phyloP scores from a whole-genome alignment of 2,888 invertebrate species.

The Netelia virgata region DNA sequence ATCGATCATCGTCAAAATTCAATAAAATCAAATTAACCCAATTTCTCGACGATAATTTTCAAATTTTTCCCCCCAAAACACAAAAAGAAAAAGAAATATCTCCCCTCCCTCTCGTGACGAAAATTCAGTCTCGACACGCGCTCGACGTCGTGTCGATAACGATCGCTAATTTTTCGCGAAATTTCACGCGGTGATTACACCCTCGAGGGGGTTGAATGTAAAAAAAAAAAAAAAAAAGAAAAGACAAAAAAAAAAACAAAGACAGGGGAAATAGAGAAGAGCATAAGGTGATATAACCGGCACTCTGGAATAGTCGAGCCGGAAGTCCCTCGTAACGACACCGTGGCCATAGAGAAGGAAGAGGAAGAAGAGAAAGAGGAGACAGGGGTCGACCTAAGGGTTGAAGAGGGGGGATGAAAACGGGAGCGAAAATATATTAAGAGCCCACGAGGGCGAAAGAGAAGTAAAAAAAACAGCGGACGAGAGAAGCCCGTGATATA shows the following conservation, averaged over 20 bases:
- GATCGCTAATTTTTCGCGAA: background rate
- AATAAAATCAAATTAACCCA: too few relatives aligned
- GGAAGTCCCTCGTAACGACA: constrained; percentile 33
- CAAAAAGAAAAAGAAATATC: too few relatives aligned
- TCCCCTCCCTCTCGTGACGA: too few relatives aligned
- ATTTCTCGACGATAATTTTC: too few relatives aligned
- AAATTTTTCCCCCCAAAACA: too few relatives aligned
- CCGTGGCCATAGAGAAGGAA: constrained; percentile 18
- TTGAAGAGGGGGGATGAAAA: constrained; percentile 31
- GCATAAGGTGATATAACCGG: constrained; percentile 42
- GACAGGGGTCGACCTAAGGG: background rate
- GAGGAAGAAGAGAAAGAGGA: constrained; percentile 13
- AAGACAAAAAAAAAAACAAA: background rate
- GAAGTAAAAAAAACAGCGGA: constrained; percentile 3
- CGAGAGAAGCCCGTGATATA: background rate
- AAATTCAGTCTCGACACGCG: background rate
- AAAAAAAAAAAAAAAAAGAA: background rate
- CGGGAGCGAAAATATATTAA: constrained; percentile 46
- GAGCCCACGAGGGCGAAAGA: constrained; percentile 35
- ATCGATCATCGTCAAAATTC: too few relatives aligned
- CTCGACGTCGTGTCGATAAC: background rate
- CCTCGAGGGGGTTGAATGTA: too few relatives aligned
- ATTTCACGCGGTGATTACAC: background rate
- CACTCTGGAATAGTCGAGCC: constrained; percentile 40
- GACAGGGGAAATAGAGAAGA: constrained; percentile 11